Evolutionary conservation across 2,797 vertebrate species (phyloP).

Genomic region (Anguilla marmorata): DNA sequence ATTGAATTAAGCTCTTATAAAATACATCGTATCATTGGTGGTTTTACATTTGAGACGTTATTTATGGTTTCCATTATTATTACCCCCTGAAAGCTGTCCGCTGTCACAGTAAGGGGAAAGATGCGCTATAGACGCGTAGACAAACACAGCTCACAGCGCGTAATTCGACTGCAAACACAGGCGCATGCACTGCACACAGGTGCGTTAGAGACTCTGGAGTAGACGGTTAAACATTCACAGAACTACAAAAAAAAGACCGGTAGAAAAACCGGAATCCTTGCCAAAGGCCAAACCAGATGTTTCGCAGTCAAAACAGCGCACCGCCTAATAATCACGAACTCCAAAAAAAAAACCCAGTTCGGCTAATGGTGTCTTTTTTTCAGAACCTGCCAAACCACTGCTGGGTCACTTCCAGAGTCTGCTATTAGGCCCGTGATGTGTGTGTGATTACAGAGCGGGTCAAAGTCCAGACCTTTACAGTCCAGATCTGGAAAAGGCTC

Average conservation of each 20-base stretch:
- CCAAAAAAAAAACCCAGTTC: background rate
- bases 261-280: conserved; percentile 26
- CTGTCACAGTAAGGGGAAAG: background rate
- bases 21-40: background rate
- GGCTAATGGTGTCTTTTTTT: conserved; percentile 24
- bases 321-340: conserved; percentile 25
- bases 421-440: conserved; percentile 23
- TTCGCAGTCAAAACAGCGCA: conserved; percentile 58
- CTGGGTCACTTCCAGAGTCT: conserved; percentile 18
- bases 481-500: conserved; percentile 14
- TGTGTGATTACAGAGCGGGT: background rate
- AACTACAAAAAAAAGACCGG: background rate
- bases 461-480: background rate
- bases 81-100: background rate
- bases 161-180: background rate
- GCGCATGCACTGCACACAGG: background rate
- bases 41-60: background rate
- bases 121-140: background rate
- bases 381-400: conserved; percentile 1
- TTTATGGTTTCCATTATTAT: background rate
- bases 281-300: conserved; percentile 59
- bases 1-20: background rate
- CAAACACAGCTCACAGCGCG: background rate
- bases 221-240: conserved; percentile 3
- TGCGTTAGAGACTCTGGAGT: background rate